Evolutionary conservation across 2,113 vertebrate species (phyloP).

Genomic region (Nesogale talazaci): DNA sequence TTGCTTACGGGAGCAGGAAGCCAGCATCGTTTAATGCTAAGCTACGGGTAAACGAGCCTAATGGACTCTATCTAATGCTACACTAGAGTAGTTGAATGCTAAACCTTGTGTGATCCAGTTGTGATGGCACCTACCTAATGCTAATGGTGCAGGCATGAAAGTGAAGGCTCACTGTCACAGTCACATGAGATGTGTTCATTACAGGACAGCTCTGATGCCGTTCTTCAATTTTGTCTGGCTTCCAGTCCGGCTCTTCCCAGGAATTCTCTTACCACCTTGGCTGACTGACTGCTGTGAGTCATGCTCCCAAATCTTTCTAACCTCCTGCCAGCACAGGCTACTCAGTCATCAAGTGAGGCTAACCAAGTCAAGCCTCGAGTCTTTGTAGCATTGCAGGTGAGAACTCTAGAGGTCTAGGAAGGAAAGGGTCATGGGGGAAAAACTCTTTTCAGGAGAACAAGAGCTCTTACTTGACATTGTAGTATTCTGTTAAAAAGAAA

Average conservation of each 20-base stretch:
- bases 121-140: not conserved
- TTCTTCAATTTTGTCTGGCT: not conserved
- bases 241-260: not conserved
- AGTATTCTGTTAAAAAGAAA: not conserved
- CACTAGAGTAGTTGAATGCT: no score
- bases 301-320: not conserved
- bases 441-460: not conserved
- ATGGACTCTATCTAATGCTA: not conserved
- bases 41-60: not conserved
- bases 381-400: not conserved
- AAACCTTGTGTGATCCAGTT: not conserved
- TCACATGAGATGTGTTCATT: not conserved
- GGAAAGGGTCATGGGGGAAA: not conserved
- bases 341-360: not conserved
- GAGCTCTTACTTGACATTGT: not conserved
- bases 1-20: no score
- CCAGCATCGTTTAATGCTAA: no score
- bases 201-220: not conserved
- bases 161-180: not conserved
- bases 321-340: not conserved
- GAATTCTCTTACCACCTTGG: conserved; percentile 1
- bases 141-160: not conserved
- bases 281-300: not conserved
- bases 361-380: not conserved
- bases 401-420: not conserved